phyloP scores from a whole-genome alignment of 2,797 vertebrate genomes.

The Macropus fuliginosus region DNA sequence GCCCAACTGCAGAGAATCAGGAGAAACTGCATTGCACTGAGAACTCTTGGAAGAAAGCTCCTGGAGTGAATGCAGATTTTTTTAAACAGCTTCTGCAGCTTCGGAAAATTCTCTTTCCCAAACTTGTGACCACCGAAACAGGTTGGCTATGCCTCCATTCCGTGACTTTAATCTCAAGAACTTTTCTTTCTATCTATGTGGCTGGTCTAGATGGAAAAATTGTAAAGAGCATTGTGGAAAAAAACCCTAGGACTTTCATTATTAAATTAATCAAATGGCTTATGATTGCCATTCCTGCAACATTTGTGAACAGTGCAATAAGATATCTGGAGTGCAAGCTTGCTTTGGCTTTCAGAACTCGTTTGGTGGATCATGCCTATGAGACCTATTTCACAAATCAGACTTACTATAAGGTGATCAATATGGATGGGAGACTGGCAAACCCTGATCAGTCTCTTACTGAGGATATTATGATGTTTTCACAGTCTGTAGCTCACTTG shows the following conservation, averaged over 20 bases:
- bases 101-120: constrained; percentile 93
- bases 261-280: constrained; percentile 95
- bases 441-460: constrained; percentile 99
- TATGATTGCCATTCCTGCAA: constrained; percentile 97
- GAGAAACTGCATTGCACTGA: constrained; percentile 76
- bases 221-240: constrained; percentile 98
- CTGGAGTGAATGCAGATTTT: constrained; percentile 92
- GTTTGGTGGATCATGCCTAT: constrained; percentile 94
- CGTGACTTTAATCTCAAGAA: constrained; percentile 93
- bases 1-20: constrained; percentile 68
- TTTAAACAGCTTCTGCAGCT: constrained; percentile 93
- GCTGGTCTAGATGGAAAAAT: constrained; percentile 97
- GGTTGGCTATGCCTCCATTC: constrained; percentile 95
- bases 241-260: constrained; percentile 91
- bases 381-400: constrained; percentile 95
- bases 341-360: constrained; percentile 96
- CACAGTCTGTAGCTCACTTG: constrained; percentile 96
- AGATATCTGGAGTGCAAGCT: constrained; percentile 97
- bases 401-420: constrained; percentile 97
- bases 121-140: constrained; percentile 91
- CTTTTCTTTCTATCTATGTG: constrained; percentile 98
- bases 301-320: constrained; percentile 98
- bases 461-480: constrained; percentile 97
- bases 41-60: constrained; percentile 82
- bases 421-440: constrained; percentile 96